Percentiles rank a stretch among this genome's conserved stretches.
Conservation (phyloP, 2,797 vertebrate genomes). For the Typhlichthys subterraneus region DNA sequence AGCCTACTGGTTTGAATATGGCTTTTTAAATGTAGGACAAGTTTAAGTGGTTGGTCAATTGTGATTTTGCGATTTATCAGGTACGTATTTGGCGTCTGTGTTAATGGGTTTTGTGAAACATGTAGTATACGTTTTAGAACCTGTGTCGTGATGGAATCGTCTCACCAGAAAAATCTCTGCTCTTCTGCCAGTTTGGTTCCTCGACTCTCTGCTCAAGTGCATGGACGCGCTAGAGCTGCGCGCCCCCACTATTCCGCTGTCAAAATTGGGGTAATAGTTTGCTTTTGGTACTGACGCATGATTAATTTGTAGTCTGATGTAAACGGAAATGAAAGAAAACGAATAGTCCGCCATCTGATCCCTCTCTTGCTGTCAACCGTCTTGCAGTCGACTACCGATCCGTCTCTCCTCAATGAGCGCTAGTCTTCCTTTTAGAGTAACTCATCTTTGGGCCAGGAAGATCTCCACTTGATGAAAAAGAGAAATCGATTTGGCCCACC, state of each 20-base stretch:
- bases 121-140: neutral
- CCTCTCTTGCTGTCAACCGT: too few relatives aligned
- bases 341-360: neutral
- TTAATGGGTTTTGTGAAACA: neutral
- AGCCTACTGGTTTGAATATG: conserved; percentile 11
- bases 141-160: conserved; percentile 1
- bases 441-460: conserved; percentile 44
- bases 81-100: neutral
- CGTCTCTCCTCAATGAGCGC: neutral
- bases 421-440: neutral
- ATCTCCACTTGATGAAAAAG: conserved; percentile 54
- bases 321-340: neutral
- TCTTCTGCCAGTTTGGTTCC: neutral
- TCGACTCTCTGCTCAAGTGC: conserved; percentile 25
- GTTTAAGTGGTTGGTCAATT: neutral
- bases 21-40: neutral
- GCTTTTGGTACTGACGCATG: neutral
- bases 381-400: neutral
- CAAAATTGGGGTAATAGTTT: conserved; percentile 17
- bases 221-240: conserved; percentile 42
- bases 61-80: neutral
- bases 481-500: conserved; percentile 67
- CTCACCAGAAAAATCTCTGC: neutral
- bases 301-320: neutral
- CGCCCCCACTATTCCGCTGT: conserved; percentile 10